These are phyloP conservation scores for Silurus asotus DNA, from an alignment of 2,113 vertebrate genomes.

Conservation along the genomic window DNA sequence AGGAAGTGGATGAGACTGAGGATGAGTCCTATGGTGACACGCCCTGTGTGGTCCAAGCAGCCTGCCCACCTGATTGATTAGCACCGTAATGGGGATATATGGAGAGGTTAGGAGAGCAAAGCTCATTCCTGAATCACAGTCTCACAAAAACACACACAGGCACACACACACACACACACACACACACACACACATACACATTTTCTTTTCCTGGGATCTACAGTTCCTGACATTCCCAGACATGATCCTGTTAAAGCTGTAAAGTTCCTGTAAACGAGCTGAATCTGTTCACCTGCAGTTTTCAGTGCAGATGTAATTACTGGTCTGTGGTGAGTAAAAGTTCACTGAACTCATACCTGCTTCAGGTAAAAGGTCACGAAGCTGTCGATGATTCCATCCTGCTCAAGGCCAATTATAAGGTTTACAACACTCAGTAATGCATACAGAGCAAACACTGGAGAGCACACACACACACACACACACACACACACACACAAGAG, in stretches of 20 bases:
- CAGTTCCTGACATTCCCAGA: background rate
- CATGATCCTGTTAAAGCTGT: background rate
- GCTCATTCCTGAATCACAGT: constrained; percentile 48
- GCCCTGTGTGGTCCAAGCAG: constrained; percentile 43
- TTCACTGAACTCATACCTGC: constrained; percentile 70
- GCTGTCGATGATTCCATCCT: constrained; percentile 93
- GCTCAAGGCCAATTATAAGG: constrained; percentile 90
- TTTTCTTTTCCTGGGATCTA: background rate
- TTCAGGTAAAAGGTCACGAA: constrained; percentile 91
- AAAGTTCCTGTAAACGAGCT: background rate
- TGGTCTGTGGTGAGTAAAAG: background rate
- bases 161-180: background rate
- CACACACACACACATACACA: background rate
- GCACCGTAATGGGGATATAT: constrained; percentile 50
- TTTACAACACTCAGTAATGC: constrained; percentile 90
- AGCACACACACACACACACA: constrained; percentile 2
- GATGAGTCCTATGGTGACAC: constrained; percentile 30
- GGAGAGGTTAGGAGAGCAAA: constrained; percentile 43
- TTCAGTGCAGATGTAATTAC: too few relatives aligned
- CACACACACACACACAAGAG: background rate
- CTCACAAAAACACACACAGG: too few relatives aligned
- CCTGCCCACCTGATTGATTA: constrained; percentile 58
- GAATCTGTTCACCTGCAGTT: background rate
- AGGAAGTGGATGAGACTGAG: constrained; percentile 37
- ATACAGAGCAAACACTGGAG: constrained; percentile 84